Conservation (phyloP, 2,797 vertebrate genomes). For the Sebastiscus albofasciatus region DNA sequence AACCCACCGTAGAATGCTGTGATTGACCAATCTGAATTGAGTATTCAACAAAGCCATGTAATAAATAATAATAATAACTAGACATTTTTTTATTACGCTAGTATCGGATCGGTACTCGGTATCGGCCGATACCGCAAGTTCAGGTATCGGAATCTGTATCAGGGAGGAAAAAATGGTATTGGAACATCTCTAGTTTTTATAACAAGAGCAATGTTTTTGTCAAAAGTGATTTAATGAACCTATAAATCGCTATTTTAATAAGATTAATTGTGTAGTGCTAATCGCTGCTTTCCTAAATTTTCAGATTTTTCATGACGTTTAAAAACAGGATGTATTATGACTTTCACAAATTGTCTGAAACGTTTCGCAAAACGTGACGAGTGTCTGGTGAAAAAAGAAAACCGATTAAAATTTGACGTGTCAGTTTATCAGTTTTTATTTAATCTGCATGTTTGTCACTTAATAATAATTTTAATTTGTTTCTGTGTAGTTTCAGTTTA, state of each 20-base stretch:
- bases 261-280: neutral
- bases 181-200: too few species aligned
- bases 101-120: too few species aligned
- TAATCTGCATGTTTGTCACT: neutral
- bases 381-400: constrained; percentile 35
- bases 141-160: too few species aligned
- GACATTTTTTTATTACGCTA: too few species aligned
- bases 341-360: neutral
- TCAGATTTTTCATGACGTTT: neutral
- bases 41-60: too few species aligned
- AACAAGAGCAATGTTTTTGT: neutral
- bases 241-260: neutral
- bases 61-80: too few species aligned
- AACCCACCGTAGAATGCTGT: too few species aligned
- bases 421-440: neutral
- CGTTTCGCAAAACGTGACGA: neutral
- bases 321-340: neutral
- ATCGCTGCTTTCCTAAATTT: neutral
- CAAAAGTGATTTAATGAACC: neutral
- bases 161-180: too few species aligned
- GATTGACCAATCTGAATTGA: too few species aligned
- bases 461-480: neutral
- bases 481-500: neutral
- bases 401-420: neutral
- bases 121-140: too few species aligned